These are phyloP conservation scores for Catalaphyllia jardinei DNA, from an alignment of 64 coral and sea anemone genomes.

Conservation along the genomic window DNA sequence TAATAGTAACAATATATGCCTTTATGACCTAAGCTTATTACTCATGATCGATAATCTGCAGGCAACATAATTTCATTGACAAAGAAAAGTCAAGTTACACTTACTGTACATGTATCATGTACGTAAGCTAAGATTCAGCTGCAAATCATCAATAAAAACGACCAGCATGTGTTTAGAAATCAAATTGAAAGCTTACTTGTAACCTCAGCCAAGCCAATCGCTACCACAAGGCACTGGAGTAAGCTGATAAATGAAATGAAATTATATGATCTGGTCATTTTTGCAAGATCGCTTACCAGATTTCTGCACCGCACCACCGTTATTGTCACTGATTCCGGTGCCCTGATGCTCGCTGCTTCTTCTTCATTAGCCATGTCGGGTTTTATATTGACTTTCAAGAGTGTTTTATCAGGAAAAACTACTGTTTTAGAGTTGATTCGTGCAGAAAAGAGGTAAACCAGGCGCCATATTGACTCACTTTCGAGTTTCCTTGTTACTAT, in stretches of 20 bases:
- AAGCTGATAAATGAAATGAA: too few relatives aligned
- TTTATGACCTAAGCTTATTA: too few relatives aligned
- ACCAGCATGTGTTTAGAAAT: too few relatives aligned
- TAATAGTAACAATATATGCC: too few relatives aligned
- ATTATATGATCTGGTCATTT: not conserved
- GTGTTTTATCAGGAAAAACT: too few relatives aligned
- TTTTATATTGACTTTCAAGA: not conserved
- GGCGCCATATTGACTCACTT: slow-evolving; percentile 28
- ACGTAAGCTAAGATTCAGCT: not conserved
- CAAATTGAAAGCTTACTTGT: too few relatives aligned
- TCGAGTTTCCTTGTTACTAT: slow-evolving; percentile 1
- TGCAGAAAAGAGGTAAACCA: not conserved
- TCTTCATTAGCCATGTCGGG: slow-evolving; percentile 53
- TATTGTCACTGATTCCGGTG: slow-evolving; percentile 53
- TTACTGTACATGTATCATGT: not conserved
- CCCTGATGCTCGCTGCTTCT: not conserved
- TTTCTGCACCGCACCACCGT: slow-evolving; percentile 56
- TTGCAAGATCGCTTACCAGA: slow-evolving; percentile 25
- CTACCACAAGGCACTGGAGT: too few relatives aligned
- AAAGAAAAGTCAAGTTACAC: not conserved
- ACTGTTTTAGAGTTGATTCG: not conserved
- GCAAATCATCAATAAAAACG: too few relatives aligned
- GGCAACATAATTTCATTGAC: not conserved
- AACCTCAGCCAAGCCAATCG: too few relatives aligned
- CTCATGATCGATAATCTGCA: too few relatives aligned